Conservation (phyloP, 2,797 vertebrate species). For the Sebastes steindachneri region DNA sequence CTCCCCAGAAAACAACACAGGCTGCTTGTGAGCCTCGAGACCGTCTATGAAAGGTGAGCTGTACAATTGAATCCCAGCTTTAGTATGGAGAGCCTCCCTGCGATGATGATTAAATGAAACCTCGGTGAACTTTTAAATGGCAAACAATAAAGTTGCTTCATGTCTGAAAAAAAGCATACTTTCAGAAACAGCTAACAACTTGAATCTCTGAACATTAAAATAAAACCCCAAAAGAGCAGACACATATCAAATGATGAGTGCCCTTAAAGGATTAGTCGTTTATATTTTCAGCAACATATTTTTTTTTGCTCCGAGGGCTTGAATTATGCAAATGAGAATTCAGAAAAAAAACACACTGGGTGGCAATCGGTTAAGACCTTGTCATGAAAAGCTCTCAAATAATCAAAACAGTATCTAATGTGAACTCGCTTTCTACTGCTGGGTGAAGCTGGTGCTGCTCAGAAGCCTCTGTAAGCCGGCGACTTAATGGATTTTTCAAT, state of each 20-base stretch:
- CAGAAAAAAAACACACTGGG: background rate
- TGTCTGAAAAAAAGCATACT: background rate
- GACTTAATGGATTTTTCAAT: constrained; percentile 56
- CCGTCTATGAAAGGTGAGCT: constrained; percentile 22
- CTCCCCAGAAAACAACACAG: constrained; percentile 13
- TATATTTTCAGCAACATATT: background rate
- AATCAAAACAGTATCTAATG: constrained; percentile 26
- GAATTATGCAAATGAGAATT: constrained; percentile 28
- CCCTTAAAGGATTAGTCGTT: constrained; percentile 10
- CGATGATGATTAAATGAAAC: constrained; percentile 12
- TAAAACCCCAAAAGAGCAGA: constrained; percentile 1
- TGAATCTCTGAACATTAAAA: background rate
- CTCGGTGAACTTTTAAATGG: constrained; percentile 13
- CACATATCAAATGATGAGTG: background rate
- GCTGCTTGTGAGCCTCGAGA: background rate
- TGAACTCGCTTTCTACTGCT: constrained; percentile 8
- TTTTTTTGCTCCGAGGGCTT: background rate
- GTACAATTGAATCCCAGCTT: background rate
- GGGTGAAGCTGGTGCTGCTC: constrained; percentile 3
- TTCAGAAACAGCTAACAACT: background rate
- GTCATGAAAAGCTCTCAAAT: constrained; percentile 27
- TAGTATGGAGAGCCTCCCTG: background rate
- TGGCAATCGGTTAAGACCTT: constrained; percentile 15
- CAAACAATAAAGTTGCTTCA: background rate
- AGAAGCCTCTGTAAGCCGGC: constrained; percentile 13